These are phyloP conservation scores for Lissonota sp. DNA, from an alignment of 2,888 invertebrate species.

Conservation along the genomic window DNA sequence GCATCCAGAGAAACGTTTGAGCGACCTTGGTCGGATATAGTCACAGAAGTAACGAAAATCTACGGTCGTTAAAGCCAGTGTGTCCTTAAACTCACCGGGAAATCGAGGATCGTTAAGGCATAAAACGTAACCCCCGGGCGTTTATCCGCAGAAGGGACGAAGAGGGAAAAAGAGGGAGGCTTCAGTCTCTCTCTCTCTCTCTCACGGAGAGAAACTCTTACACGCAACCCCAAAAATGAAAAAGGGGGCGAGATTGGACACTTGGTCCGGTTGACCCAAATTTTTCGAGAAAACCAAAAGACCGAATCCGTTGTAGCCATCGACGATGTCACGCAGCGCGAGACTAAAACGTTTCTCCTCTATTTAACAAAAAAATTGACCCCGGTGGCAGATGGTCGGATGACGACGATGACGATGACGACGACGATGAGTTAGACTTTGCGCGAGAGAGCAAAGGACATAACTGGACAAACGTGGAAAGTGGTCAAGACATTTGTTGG, in stretches of 20 bases:
- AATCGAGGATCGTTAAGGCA: slow-evolving; percentile 77
- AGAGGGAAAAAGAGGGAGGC: not conserved
- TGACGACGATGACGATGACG: slow-evolving; percentile 67
- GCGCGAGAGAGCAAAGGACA: slow-evolving; percentile 6
- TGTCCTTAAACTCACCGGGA: slow-evolving; percentile 74
- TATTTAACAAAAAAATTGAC: slow-evolving; percentile 36
- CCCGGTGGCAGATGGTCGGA: slow-evolving; percentile 74
- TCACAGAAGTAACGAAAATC: slow-evolving; percentile 40
- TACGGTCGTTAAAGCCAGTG: slow-evolving; percentile 40
- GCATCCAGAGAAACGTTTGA: not conserved
- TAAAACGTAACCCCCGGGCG: slow-evolving; percentile 63
- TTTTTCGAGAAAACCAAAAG: slow-evolving; percentile 71
- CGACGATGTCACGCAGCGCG: slow-evolving; percentile 48
- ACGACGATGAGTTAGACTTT: slow-evolving; percentile 64
- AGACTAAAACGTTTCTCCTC: slow-evolving; percentile 38
- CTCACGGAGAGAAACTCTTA: slow-evolving; percentile 27
- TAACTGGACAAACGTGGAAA: slow-evolving; percentile 38
- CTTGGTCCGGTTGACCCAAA: slow-evolving; percentile 75
- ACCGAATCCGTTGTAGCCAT: slow-evolving; percentile 67
- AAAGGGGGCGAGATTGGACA: slow-evolving; percentile 24
- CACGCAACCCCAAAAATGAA: slow-evolving; percentile 66
- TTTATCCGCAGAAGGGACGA: not conserved
- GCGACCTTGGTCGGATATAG: slow-evolving; percentile 34
- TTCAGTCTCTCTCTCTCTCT: no score
- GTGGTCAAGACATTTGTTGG: slow-evolving; percentile 40